phyloP scores from a whole-genome alignment of 2,888 invertebrate species.

The Ochropleura plecta region DNA sequence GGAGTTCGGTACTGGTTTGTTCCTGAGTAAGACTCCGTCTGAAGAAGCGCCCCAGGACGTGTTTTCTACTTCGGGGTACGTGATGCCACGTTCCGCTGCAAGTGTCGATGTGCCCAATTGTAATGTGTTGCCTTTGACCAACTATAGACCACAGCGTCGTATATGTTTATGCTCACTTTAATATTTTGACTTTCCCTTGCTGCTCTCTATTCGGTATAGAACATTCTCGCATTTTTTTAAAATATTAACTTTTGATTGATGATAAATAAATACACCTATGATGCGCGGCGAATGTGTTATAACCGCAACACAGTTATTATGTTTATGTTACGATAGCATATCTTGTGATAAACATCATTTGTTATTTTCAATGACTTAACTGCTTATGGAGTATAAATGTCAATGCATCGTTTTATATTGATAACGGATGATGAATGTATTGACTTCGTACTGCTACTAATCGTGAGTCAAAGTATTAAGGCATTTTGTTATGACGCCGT shows the following conservation, averaged over 20 bases:
- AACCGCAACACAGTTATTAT: slow-evolving; percentile 29
- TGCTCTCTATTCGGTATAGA: slow-evolving; percentile 19
- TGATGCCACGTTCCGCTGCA: slow-evolving; percentile 82
- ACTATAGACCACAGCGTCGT: slow-evolving; percentile 71
- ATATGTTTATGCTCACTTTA: slow-evolving; percentile 25
- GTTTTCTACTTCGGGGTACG: slow-evolving; percentile 92
- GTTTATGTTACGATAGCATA: slow-evolving; percentile 45
- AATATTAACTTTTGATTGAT: slow-evolving; percentile 14
- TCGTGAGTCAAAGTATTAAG: slow-evolving; percentile 61
- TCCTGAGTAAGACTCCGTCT: slow-evolving; percentile 97
- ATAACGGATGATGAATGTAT: slow-evolving; percentile 41
- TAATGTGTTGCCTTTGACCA: slow-evolving; percentile 80
- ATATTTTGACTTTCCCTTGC: slow-evolving; percentile 51
- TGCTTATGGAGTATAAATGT: slow-evolving; percentile 28
- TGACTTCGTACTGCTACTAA: slow-evolving; percentile 9
- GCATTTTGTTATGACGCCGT: slow-evolving; percentile 69
- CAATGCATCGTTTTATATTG: slow-evolving; percentile 31
- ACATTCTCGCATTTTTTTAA: slow-evolving; percentile 7
- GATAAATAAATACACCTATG: slow-evolving; percentile 10
- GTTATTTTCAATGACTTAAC: slow-evolving; percentile 40
- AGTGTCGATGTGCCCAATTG: slow-evolving; percentile 82
- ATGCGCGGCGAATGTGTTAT: slow-evolving; percentile 6
- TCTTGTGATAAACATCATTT: slow-evolving; percentile 45
- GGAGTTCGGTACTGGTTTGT: slow-evolving; percentile 98
- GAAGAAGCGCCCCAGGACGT: slow-evolving; percentile 95